These are phyloP conservation scores for Calypte anna DNA, from an alignment of 2,113 vertebrate genomes.

Conservation along the genomic window DNA sequence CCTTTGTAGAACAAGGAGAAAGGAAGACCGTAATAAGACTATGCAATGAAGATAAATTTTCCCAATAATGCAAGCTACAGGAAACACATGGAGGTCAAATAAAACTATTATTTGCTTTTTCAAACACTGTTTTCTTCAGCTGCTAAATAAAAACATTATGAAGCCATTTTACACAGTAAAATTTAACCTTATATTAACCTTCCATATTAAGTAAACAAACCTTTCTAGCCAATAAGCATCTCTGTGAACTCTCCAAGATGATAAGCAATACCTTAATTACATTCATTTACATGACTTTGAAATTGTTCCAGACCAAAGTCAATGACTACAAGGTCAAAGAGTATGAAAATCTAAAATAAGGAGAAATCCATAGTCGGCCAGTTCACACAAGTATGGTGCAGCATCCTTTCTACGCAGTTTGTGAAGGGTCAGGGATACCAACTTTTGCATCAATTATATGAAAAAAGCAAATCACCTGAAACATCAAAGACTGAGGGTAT, in stretches of 20 bases:
- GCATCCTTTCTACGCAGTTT: not conserved
- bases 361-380: slow-evolving; percentile 37
- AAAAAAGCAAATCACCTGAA: not conserved
- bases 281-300: slow-evolving; percentile 88
- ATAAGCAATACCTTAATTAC: slow-evolving; percentile 89
- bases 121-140: slow-evolving; percentile 65
- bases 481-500: not conserved
- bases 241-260: slow-evolving; percentile 79
- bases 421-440: not conserved
- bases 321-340: slow-evolving; percentile 82
- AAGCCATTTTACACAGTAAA: slow-evolving; percentile 74
- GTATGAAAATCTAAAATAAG: slow-evolving; percentile 68
- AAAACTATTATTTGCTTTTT: slow-evolving; percentile 72
- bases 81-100: slow-evolving; percentile 52
- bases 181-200: slow-evolving; percentile 84
- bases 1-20: not conserved
- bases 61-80: slow-evolving; percentile 47
- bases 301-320: slow-evolving; percentile 84
- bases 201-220: slow-evolving; percentile 80
- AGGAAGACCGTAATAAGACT: not conserved
- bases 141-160: slow-evolving; percentile 75
- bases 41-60: slow-evolving; percentile 47
- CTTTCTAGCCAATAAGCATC: slow-evolving; percentile 84
- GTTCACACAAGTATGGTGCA: slow-evolving; percentile 3
- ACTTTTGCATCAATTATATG: not conserved